Evolutionary conservation across 2,797 vertebrate species (phyloP), one percentile per base, ranked within the genome.

Genomic region (Bothrops alternatus): DNA sequence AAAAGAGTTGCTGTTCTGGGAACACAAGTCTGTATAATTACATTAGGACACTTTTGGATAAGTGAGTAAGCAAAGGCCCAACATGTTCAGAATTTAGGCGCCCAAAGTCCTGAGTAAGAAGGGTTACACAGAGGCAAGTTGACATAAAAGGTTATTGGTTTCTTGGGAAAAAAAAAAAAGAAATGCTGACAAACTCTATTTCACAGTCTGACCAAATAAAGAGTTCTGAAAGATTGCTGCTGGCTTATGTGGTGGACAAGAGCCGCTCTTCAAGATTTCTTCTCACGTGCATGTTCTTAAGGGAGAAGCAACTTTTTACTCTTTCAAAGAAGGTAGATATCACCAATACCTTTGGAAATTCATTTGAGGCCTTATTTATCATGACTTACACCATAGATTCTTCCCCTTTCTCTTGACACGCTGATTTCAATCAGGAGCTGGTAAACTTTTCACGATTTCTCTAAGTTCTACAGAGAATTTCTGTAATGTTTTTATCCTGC

Each of bases 61-160:
- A 90, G 96, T 69, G 93, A 73, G 90, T 86, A 53, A 89, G 91
- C 37, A 88, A 56, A 88, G 86, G 13, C 37, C 50, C 50, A 50
- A 25, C 1, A 32, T 58, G 23, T 53, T 86, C 78, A n/a, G 73
- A 90, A 86, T 55, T 73, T 92, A 50, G 37, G 42, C 88, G 42
- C 53, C 42, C n/a, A 37, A 23, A 57, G 90, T 96, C 96, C 95
- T 97, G 96, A 96, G 93, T 97, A 94, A 96, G 94, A 93, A 91
- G 13, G 78, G 93, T 60, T 57, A 50, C n/a, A 55, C 28, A 42
- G 37, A n/a, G 53, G 69, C 58, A 91, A 69, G 55, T 23, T 89
- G 82, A 85, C 88, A 69, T 88, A 87, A 50, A 87, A 87, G 90
- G 82, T 47, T 78, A 58, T 42, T 69, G 25, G 82, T 91, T 91